A percentile compares a stretch with the other conserved stretches of the same genome.
Conservation (phyloP, 1,140 invertebrate species). For the Nebria ingens region DNA sequence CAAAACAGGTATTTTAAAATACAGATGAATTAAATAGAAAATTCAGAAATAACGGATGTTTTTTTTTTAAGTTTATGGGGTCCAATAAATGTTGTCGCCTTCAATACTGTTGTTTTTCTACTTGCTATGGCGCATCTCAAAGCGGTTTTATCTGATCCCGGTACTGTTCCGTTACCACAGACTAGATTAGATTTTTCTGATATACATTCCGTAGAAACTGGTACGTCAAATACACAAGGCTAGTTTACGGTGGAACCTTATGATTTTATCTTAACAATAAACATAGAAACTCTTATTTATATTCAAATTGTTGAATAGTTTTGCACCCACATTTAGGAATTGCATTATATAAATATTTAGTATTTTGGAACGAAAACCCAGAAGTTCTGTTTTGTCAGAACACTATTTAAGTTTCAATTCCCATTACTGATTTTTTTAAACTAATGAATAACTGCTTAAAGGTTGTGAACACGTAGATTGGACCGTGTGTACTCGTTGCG, state of each 20-base stretch:
- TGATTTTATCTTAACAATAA: too few relatives aligned
- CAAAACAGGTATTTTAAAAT: slow-evolving; percentile 57
- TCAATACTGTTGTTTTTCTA: slow-evolving; percentile 71
- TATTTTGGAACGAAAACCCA: too few relatives aligned
- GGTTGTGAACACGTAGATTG: slow-evolving; percentile 58
- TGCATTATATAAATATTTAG: too few relatives aligned
- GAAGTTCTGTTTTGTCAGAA: too few relatives aligned
- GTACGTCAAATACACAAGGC: too few relatives aligned
- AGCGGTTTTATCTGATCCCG: slow-evolving; percentile 82
- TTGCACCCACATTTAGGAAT: too few relatives aligned
- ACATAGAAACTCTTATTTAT: too few relatives aligned
- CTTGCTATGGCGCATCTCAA: slow-evolving; percentile 67
- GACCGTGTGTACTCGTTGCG: slow-evolving; percentile 77
- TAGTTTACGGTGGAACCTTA: too few relatives aligned
- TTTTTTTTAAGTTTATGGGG: slow-evolving; percentile 69
- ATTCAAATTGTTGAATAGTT: too few relatives aligned
- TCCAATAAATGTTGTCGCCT: slow-evolving; percentile 67
- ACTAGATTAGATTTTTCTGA: slow-evolving; percentile 79
- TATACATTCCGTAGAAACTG: slow-evolving; percentile 25
- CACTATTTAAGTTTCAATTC: too few relatives aligned
- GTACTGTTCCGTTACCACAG: slow-evolving; percentile 72
- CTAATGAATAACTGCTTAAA: too few relatives aligned
- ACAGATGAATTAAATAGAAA: neutral
- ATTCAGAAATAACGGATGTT: slow-evolving; percentile 10
- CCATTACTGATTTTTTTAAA: too few relatives aligned